phyloP scores from a whole-genome alignment of 2,888 invertebrate species.

The Catocala nupta region DNA sequence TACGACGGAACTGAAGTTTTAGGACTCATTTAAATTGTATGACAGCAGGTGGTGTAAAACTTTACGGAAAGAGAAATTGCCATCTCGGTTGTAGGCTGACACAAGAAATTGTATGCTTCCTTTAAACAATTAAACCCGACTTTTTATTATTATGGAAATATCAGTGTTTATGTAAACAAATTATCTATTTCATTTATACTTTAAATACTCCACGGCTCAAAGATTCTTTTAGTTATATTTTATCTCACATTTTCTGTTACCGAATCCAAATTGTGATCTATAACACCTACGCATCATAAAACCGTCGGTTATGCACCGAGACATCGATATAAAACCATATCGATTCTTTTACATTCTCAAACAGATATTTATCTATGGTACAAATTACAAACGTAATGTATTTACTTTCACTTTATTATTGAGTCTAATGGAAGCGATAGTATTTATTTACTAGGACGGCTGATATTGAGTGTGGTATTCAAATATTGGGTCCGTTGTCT shows the following conservation, averaged over 20 bases:
- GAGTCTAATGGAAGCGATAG: conserved; percentile 59
- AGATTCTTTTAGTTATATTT: conserved; percentile 21
- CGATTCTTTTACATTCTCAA: conserved; percentile 39
- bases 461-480: conserved; percentile 69
- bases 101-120: conserved; percentile 47
- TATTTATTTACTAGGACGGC: conserved; percentile 54
- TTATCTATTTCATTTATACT: too few relatives aligned
- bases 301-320: conserved; percentile 34
- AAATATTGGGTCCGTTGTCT: conserved; percentile 70
- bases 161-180: conserved; percentile 19
- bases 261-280: conserved; percentile 22
- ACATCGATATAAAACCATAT: conserved; percentile 39
- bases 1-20: conserved; percentile 44
- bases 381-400: conserved; percentile 57
- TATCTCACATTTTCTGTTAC: conserved; percentile 21
- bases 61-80: conserved; percentile 47
- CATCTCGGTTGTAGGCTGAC: conserved; percentile 34
- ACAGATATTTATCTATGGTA: conserved; percentile 49
- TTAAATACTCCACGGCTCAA: conserved; percentile 10
- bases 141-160: conserved; percentile 41
- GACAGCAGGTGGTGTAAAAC: conserved; percentile 51
- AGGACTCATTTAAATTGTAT: conserved; percentile 56
- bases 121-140: conserved; percentile 37
- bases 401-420: conserved; percentile 59
- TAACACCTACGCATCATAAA: conserved; percentile 39